These are phyloP conservation scores for Chaunax sp. DNA, from an alignment of 2,797 vertebrate genomes.

Conservation along the genomic window DNA sequence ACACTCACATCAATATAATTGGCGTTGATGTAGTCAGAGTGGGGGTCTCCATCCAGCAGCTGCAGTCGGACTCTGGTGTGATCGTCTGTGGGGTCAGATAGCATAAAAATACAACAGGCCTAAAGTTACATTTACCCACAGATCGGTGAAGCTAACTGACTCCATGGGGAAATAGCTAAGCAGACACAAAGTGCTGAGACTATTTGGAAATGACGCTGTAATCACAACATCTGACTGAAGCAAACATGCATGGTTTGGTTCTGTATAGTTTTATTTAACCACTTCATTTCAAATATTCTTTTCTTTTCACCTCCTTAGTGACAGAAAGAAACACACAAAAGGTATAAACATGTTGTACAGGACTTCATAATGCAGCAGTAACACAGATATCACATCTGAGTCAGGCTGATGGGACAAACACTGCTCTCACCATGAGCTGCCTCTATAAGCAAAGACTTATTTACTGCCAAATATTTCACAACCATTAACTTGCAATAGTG, in stretches of 20 bases:
- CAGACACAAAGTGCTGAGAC: background rate
- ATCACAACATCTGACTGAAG: background rate
- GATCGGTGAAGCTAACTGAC: conserved; percentile 55
- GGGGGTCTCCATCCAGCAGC: conserved; percentile 94
- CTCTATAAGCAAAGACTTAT: background rate
- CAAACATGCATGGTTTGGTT: background rate
- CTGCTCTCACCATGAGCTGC: conserved; percentile 15
- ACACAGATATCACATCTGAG: background rate
- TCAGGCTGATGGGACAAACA: conserved; percentile 7
- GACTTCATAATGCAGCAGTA: background rate
- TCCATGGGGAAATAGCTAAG: conserved; percentile 26
- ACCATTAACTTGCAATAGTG: background rate
- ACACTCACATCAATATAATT: conserved; percentile 96
- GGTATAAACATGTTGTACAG: too few species aligned
- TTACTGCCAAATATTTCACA: conserved; percentile 9
- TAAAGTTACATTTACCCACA: conserved; percentile 87
- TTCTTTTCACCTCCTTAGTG: too few species aligned
- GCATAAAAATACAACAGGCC: conserved; percentile 81
- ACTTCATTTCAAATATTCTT: too few species aligned
- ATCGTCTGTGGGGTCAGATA: conserved; percentile 92
- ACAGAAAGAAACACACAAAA: background rate
- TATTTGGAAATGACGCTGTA: too few species aligned
- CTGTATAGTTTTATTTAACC: background rate
- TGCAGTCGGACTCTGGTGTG: conserved; percentile 96
- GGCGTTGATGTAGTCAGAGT: conserved; percentile 98